Evolutionary conservation across 92 coral and sea anemone species (phyloP), one percentile per base, ranked within the genome.

Genomic region (Porites evermanni): DNA sequence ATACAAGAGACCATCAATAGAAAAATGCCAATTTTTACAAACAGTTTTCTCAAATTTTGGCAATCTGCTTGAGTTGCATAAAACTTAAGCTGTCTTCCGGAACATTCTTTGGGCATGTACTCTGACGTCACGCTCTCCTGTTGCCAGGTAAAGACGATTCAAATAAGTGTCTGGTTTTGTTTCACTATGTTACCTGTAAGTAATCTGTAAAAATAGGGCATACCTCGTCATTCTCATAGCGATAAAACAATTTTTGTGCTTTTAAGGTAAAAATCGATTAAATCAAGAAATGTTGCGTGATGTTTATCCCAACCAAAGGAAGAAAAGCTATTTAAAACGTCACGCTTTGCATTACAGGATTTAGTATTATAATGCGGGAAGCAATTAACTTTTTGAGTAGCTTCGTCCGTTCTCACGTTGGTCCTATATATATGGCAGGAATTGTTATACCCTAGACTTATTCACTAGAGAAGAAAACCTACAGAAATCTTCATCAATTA

Each of bases 151-250:
- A 3, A 20, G 4, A 19, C 6, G 10, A 23, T 8, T 19, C 14
- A 26, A 78, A 44, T 23, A 56, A 26, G 56, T 9, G 13, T 10
- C 1, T 16, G 7, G 14, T 32, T 29, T 2, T 6, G 79, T 64
- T 63, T 83, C 87, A 61, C 87, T 83, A 83, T 63, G 53, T 2
- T 83, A 2, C 50, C 87, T 83, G 87, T 83, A 83, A 83, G 87
- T 83, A 63, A 67, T 17, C 4, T 6, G 13, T 8, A 4, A 10
- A 61, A 23, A 23, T 7, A 51, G 21, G 19, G 2, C 54, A 7
- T 32, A 38, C 12, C 1, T 18, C n/a, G 0, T 26, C 21, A 6
- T 29, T 64, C 53, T 66, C 60, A 13, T 26, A 2, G 5, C 13
- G 2, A 60, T 26, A 17, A 52, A 44, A 9, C 17, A 1, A 12